Evolutionary conservation across 2,888 invertebrate species (phyloP).

Genomic region (Drosophila mayaguana): DNA sequence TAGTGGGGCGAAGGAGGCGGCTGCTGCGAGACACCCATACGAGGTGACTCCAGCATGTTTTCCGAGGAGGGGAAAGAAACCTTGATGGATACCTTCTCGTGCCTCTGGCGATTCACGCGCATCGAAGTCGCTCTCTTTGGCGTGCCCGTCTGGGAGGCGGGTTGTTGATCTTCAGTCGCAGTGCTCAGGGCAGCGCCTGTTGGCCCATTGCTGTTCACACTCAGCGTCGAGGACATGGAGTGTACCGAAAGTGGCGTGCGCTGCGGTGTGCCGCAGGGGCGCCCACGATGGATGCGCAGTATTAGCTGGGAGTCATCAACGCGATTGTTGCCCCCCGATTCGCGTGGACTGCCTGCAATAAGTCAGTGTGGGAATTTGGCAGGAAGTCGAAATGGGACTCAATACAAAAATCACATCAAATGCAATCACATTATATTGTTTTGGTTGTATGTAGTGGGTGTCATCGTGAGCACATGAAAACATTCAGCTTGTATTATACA

Average conservation of each 20-base stretch:
- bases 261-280: conserved; percentile 86
- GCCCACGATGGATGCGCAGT: conserved; percentile 94
- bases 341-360: conserved; percentile 88
- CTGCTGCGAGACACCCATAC: conserved; percentile 71
- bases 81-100: conserved; percentile 93
- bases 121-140: conserved; percentile 86
- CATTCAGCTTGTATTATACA: conserved; percentile 62
- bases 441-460: conserved; percentile 31
- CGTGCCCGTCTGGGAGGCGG: conserved; percentile 84
- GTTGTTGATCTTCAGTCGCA: conserved; percentile 61
- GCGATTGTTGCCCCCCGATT: conserved; percentile 87
- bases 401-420: conserved; percentile 39
- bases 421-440: conserved; percentile 35
- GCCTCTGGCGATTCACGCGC: conserved; percentile 87
- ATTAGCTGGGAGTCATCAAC: conserved; percentile 95
- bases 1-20: conserved; percentile 69
- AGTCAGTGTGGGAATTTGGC: conserved; percentile 56
- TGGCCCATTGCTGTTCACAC: conserved; percentile 86
- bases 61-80: conserved; percentile 93
- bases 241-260: conserved; percentile 87
- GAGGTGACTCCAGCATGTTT: conserved; percentile 85
- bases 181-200: conserved; percentile 32
- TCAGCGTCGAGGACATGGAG: conserved; percentile 88
- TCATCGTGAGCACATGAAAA: conserved; percentile 38
- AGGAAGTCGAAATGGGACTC: conserved; percentile 56